These are phyloP conservation scores for Chlorodrepanis virens DNA, from an alignment of 2,113 vertebrate species.

Conservation along the genomic window DNA sequence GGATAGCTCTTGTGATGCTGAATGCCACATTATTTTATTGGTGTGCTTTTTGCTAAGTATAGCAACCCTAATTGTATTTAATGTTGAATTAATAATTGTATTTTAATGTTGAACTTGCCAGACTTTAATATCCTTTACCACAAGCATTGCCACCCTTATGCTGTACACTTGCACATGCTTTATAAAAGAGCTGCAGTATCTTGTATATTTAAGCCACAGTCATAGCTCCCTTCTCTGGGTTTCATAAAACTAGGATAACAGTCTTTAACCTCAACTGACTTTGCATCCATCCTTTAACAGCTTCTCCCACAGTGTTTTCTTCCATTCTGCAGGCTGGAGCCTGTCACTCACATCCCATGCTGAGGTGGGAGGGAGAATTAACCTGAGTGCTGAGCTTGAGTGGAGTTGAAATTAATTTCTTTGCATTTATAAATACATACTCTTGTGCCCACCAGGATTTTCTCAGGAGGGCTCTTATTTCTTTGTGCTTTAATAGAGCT, in stretches of 20 bases:
- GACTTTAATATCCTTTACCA: not conserved
- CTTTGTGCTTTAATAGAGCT: not conserved
- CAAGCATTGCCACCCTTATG: accelerated
- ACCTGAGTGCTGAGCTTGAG: not conserved
- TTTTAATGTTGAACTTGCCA: not conserved
- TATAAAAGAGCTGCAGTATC: not conserved
- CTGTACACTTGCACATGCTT: not conserved
- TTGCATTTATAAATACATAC: not conserved
- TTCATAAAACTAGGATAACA: not conserved
- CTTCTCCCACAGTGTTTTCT: not conserved
- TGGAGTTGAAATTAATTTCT: not conserved
- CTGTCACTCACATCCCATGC: not conserved
- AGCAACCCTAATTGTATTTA: not conserved
- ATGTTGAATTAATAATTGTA: not conserved
- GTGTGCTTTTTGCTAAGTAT: not conserved
- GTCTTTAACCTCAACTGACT: not conserved
- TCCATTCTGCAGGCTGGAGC: not conserved
- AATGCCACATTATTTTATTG: not conserved
- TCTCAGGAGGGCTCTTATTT: not conserved
- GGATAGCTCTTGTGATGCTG: not conserved
- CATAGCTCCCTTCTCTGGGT: not conserved
- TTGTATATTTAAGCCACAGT: not conserved
- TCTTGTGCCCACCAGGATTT: not conserved
- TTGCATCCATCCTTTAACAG: not conserved
- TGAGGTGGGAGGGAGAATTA: not conserved